Evolutionary conservation across 2,113 vertebrate genomes (phyloP).

Genomic region (Typhlomys cinereus): DNA sequence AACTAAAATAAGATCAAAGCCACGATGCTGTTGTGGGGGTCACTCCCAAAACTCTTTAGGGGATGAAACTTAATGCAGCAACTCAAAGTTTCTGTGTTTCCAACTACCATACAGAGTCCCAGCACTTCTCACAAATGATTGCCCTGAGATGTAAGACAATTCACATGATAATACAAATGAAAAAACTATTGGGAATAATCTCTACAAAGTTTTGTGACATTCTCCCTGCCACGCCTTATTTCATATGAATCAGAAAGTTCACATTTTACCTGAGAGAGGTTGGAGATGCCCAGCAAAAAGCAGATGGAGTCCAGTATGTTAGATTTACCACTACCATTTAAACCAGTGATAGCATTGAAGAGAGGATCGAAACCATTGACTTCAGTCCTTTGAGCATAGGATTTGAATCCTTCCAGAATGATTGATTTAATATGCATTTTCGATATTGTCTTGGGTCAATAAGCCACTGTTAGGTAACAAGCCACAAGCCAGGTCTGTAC

Average conservation of each 20-base stretch:
- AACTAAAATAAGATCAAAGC: neutral
- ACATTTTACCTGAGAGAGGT: conserved; percentile 91
- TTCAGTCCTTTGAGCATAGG: conserved; percentile 96
- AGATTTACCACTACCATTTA: conserved; percentile 98
- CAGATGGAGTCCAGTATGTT: conserved; percentile 98
- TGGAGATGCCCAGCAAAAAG: conserved; percentile 94
- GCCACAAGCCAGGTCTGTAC: conserved; percentile 13
- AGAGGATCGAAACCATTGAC: conserved; percentile 92
- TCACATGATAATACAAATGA: neutral
- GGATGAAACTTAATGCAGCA: neutral
- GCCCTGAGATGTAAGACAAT: neutral
- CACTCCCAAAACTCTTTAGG: neutral
- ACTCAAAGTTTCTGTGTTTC: conserved; percentile 2
- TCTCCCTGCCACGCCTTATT: neutral
- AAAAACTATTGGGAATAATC: neutral
- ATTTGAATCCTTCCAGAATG: conserved; percentile 96
- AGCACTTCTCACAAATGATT: neutral
- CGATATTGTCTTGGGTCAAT: neutral
- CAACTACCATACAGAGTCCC: neutral
- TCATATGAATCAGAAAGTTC: neutral
- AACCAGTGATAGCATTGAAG: conserved; percentile 97
- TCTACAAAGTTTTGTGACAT: neutral
- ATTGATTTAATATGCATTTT: conserved; percentile 96
- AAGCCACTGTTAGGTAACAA: neutral
- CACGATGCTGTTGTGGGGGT: neutral